Evolutionary conservation across 2,888 invertebrate species (phyloP).

Genomic region (Dryobotodes eremita): DNA sequence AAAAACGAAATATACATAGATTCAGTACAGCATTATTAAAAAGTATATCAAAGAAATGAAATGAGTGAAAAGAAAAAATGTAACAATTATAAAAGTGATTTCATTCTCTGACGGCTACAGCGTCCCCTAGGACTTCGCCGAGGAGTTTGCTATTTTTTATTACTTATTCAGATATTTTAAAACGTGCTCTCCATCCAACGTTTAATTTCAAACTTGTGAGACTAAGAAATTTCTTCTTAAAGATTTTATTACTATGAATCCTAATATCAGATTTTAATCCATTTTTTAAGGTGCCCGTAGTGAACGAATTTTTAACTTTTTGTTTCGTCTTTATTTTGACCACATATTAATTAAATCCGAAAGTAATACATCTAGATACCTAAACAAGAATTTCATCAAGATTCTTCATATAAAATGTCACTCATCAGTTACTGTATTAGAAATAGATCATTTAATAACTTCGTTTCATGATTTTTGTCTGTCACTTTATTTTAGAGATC

Average conservation of each 20-base stretch:
- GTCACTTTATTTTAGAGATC: background rate
- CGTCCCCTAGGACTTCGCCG: conserved; percentile 39
- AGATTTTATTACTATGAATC: conserved; percentile 61
- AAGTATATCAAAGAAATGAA: conserved; percentile 51
- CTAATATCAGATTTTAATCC: conserved; percentile 53
- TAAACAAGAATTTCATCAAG: background rate
- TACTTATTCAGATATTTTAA: conserved; percentile 56
- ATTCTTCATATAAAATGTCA: background rate
- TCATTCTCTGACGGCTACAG: conserved; percentile 47
- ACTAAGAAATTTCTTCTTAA: conserved; percentile 54
- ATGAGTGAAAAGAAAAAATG: conserved; percentile 36
- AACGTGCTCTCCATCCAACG: conserved; percentile 49
- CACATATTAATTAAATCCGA: background rate
- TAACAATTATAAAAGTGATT: conserved; percentile 62
- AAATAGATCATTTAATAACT: background rate
- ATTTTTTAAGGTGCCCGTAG: conserved; percentile 19
- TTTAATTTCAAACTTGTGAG: conserved; percentile 65
- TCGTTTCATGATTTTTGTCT: background rate
- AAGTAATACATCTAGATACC: background rate
- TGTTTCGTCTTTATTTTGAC: background rate
- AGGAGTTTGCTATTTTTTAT: conserved; percentile 53
- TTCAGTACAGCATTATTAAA: conserved; percentile 45
- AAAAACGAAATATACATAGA: conserved; percentile 41
- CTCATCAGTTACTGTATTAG: background rate
- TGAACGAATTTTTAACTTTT: background rate